Evolutionary conservation across 2,888 invertebrate genomes (phyloP).

Genomic region (Hypselothyrea guttata): DNA sequence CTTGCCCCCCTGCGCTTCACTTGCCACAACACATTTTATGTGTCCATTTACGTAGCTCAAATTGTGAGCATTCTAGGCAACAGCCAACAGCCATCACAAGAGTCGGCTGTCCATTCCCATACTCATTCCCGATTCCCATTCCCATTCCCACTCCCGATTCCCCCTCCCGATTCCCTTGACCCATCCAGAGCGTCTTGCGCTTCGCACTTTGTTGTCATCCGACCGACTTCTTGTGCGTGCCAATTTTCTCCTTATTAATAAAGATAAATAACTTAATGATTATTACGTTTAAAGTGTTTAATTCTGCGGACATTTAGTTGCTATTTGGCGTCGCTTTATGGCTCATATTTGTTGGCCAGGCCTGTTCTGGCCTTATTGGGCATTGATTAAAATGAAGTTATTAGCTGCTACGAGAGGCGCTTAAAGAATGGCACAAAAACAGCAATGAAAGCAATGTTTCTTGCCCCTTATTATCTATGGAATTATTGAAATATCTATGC

Average conservation of each 20-base stretch:
- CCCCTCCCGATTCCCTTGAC: conserved; percentile 5
- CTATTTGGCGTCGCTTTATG: conserved; percentile 41
- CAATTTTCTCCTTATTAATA: conserved; percentile 76
- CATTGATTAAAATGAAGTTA: conserved; percentile 55
- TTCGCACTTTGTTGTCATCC: conserved; percentile 59
- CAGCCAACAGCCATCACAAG: conserved; percentile 20
- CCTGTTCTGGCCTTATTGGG: background rate
- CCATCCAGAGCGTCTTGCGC: conserved; percentile 19
- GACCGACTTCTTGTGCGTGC: conserved; percentile 70
- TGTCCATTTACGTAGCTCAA: conserved; percentile 74
- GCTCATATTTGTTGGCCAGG: conserved; percentile 1
- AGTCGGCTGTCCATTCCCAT: conserved; percentile 20
- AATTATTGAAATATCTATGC: too few species aligned
- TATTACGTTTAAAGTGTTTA: conserved; percentile 75
- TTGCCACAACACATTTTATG: conserved; percentile 63
- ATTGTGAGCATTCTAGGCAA: conserved; percentile 67
- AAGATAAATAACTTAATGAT: conserved; percentile 78
- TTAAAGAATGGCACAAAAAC: too few species aligned
- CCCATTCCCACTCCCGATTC: conserved; percentile 10
- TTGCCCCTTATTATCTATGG: too few species aligned
- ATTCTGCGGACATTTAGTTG: conserved; percentile 62
- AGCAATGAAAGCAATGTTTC: too few species aligned
- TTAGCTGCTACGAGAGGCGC: conserved; percentile 30
- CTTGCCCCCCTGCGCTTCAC: background rate
- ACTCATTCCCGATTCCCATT: conserved; percentile 25